A percentile compares a stretch with the other conserved stretches of the same genome.
Conservation (phyloP, 2,888 invertebrate genomes). For the Ophion ventricosus region DNA sequence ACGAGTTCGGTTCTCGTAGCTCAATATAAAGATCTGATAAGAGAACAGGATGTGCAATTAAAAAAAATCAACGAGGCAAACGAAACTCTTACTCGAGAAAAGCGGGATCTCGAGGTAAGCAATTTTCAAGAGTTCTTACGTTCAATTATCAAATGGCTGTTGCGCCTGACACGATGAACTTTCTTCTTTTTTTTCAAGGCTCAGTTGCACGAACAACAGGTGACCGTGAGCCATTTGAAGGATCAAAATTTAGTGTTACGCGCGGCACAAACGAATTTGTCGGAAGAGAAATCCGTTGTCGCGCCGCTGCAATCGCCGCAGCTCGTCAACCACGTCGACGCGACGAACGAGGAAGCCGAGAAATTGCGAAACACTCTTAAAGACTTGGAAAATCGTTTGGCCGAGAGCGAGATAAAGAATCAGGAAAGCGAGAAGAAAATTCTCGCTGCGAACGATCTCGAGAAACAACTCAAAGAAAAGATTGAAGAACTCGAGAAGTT, state of each 20-base stretch:
- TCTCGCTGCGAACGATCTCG: slow-evolving; percentile 74
- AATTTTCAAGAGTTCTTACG: neutral
- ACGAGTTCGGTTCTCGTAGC: slow-evolving; percentile 83
- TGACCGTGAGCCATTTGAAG: slow-evolving; percentile 89
- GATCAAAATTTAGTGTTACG: slow-evolving; percentile 95
- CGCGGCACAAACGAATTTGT: slow-evolving; percentile 84
- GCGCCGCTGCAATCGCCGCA: neutral
- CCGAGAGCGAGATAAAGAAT: slow-evolving; percentile 68
- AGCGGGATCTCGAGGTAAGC: slow-evolving; percentile 76
- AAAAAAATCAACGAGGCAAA: slow-evolving; percentile 83
- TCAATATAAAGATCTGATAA: slow-evolving; percentile 95
- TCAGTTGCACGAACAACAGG: slow-evolving; percentile 87
- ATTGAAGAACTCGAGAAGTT: slow-evolving; percentile 86
- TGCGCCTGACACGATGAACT: neutral
- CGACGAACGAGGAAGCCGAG: slow-evolving; percentile 73
- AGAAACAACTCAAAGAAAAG: slow-evolving; percentile 80
- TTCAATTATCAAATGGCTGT: neutral
- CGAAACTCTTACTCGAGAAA: slow-evolving; percentile 75
- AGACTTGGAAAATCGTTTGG: slow-evolving; percentile 76
- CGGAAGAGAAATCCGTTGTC: slow-evolving; percentile 66
- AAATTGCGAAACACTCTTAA: slow-evolving; percentile 73
- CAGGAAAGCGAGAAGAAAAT: slow-evolving; percentile 81
- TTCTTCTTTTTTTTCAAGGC: slow-evolving; percentile 30
- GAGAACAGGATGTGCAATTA: slow-evolving; percentile 92
- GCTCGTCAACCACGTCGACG: slow-evolving; percentile 65